A percentile compares a stretch with the other conserved stretches of the same genome.
Evolutionary conservation across 2,888 invertebrate species (phyloP).

Genomic region (Tiliacea citrago): DNA sequence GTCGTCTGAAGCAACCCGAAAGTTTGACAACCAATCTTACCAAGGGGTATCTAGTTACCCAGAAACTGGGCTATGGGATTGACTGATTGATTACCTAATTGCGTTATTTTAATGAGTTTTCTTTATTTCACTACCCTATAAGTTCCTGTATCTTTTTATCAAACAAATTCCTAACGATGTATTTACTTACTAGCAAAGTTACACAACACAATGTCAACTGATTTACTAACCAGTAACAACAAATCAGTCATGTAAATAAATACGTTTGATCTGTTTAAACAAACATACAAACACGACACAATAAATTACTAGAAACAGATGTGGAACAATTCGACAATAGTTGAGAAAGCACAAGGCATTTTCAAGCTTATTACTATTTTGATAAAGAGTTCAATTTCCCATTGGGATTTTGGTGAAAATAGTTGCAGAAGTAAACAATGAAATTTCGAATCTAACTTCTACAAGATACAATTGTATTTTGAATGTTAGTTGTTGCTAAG

Average conservation of each 20-base stretch:
- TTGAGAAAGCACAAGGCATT: background rate
- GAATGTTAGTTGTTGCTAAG: background rate
- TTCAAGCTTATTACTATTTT: accelerated
- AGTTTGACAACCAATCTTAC: too few species aligned
- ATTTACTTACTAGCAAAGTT: conserved; percentile 4
- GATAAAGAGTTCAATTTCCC: background rate
- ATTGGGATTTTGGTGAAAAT: background rate
- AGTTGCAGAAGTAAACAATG: background rate
- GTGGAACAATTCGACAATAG: conserved; percentile 37
- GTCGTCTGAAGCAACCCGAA: too few species aligned
- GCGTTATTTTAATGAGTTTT: background rate
- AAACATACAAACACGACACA: conserved; percentile 53
- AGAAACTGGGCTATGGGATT: too few species aligned
- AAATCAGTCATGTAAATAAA: conserved; percentile 63
- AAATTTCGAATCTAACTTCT: background rate
- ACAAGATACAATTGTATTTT: background rate
- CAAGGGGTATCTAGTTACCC: too few species aligned
- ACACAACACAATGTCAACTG: conserved; percentile 40
- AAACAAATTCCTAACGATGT: conserved; percentile 6
- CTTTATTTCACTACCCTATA: background rate
- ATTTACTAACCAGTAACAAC: conserved; percentile 50
- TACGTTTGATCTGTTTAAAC: conserved; percentile 61
- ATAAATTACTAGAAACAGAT: conserved; percentile 53
- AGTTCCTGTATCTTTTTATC: background rate
- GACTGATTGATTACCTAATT: background rate